Base-by-base conservation (phyloP, 2,888 invertebrate species). In the Tethea ocularis region DNA sequence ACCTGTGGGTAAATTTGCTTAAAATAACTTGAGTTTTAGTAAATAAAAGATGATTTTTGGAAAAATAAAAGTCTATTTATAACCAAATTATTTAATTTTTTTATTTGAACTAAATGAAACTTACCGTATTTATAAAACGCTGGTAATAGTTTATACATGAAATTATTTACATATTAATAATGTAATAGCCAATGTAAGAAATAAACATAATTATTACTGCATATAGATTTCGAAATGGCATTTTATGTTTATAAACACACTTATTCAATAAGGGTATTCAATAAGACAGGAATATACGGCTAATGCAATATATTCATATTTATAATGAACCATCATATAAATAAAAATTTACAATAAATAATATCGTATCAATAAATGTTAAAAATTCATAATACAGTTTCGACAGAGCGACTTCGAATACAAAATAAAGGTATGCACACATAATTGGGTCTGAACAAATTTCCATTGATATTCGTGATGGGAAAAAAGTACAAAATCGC, bases 391-490 rank as follows among this genome's bases (percentile, higher is more conserved):
- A 70, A 71, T 70, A 61, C 74, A 77, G 74, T 78, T 79, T 78
- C 79, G 78, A 84, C 81, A 74, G 75, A 78, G 71, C 79, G 71
- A 64, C 68, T 72, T 72, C 69, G 75, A 75, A 80, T 81, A 82
- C 82, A 85, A 86, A 86, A 89, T 88, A 86, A 88, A 89, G 86
- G 87, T 83, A 83, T 82, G 78, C 85, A 72, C 83, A 80, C 82
- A 86, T 92, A 92, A 93, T 93, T 93, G 92, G 88, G 69, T 74
- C 75, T 82, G 87, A 88, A 91, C 91, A 90, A 91, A 91, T 92
- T 90, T 87, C 85, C 92, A 91, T 91, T 91, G 90, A 91, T 91
- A 90, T 87, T 92, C 90, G 92, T 91, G 92, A 84, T 90, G 91
- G 84, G 90, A 89, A 91, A 91, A 91, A 91, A 88, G 85, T 81